Evolutionary conservation across 2,888 invertebrate species (phyloP), one percentile per base, ranked within the genome.

Genomic region (Beris chalybata): DNA sequence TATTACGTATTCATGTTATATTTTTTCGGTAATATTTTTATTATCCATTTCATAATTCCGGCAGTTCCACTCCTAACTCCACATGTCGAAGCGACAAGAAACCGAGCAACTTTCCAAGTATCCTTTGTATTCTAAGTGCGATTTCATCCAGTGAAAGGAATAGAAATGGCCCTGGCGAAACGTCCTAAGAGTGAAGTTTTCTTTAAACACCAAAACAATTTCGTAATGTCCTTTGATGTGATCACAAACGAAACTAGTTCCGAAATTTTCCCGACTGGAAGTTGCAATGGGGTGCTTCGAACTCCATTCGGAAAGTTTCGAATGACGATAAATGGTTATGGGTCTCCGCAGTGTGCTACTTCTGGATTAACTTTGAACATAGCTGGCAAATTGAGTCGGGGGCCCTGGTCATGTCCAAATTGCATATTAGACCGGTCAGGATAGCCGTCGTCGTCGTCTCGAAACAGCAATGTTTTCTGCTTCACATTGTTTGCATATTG

Each of bases 1-100:
- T 9, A 58, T 58, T 58, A 47, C 12, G 47, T 45, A 58, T 58
- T 58, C 58, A 58, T 58, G 45, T 22, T 29, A 58, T 58, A 58
- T 58, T 58, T 58, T 58, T 58, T 30, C 47, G 58, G 58, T 58
- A 30, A 58, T 58, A 58, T 58, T 58, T 58, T 38, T 58, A 58
- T 58, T 58, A 29, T 32, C 58, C 45, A 4, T 45, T 58, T 11
- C 45, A 15, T 29, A 3, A 47, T 58, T 38, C 15, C 38, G 38
- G 3, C 38, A 38, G 38, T 9, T 38, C 9, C 3, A 3, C 38
- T 38, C 3, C 38, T 9, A 9, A 38, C 38, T 38, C 9, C 38
- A 38, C 9, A 38, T 9, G 38, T 38, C 22, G 38, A 38, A 38
- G 38, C 5, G 3, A 22, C 5, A 38, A 38, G 38, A 38, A 38